phyloP scores from a whole-genome alignment of 2,888 invertebrate species.

The Apamea epomidion region DNA sequence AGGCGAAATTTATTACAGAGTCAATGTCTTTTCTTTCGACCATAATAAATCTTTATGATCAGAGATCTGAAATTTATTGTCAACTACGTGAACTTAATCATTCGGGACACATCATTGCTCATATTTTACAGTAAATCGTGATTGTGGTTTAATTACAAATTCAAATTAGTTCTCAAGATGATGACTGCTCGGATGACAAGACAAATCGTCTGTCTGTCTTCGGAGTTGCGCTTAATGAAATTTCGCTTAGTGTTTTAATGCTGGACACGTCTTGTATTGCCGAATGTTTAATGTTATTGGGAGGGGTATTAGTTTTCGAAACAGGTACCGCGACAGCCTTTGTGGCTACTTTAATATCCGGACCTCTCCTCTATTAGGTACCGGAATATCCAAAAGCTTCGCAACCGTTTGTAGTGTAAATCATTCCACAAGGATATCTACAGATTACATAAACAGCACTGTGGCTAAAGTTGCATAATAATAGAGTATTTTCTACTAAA shows the following conservation, averaged over 20 bases:
- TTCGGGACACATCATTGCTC: conserved; percentile 49
- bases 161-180: conserved; percentile 83
- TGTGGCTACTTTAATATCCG: conserved; percentile 66
- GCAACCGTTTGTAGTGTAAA: conserved; percentile 53
- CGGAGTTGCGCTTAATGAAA: conserved; percentile 80
- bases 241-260: conserved; percentile 79
- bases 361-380: conserved; percentile 45
- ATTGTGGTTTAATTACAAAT: conserved; percentile 81
- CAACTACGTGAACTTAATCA: conserved; percentile 42
- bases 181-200: conserved; percentile 82
- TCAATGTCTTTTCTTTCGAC: conserved; percentile 24
- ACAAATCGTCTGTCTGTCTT: conserved; percentile 82
- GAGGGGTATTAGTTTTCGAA: conserved; percentile 66
- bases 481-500: conserved; percentile 55
- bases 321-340: conserved; percentile 60
- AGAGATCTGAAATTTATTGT: conserved; percentile 29
- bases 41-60: conserved; percentile 32
- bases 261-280: conserved; percentile 80
- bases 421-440: conserved; percentile 52
- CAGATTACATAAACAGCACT: conserved; percentile 41
- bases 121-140: conserved; percentile 72
- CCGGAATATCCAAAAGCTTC: conserved; percentile 38
- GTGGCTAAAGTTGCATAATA: conserved; percentile 52
- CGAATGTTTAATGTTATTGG: conserved; percentile 67
- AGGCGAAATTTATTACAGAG: conserved; percentile 38